A percentile compares a stretch with the other conserved stretches of the same genome.
These are phyloP conservation scores for Nyleta sp. DNA, from an alignment of 2,888 invertebrate species.

Conservation along the genomic window DNA sequence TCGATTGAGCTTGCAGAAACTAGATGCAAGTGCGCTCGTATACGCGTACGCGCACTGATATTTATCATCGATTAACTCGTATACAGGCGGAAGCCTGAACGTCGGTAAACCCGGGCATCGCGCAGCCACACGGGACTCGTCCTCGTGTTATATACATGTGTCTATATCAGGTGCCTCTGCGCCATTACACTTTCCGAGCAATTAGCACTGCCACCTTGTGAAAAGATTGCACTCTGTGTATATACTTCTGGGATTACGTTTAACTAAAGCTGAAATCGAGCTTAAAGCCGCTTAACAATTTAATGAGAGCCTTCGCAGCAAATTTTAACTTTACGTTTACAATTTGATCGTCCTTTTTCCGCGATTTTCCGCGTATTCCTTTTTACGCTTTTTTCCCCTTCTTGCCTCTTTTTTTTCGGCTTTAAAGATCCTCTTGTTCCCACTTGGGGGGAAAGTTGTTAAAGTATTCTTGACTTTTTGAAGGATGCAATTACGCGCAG, in stretches of 20 bases:
- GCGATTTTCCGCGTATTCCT: background rate
- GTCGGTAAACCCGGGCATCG: constrained; percentile 65
- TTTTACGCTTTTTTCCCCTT: constrained; percentile 7
- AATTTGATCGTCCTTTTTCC: constrained; percentile 13
- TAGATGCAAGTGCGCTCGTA: constrained; percentile 54
- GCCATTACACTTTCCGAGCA: constrained; percentile 69
- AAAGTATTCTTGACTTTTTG: constrained; percentile 41
- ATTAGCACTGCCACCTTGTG: constrained; percentile 67
- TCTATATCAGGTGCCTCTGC: constrained; percentile 64
- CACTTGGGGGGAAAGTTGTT: constrained; percentile 23
- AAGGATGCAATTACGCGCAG: constrained; percentile 45
- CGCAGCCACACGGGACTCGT: constrained; percentile 67
- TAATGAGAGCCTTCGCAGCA: constrained; percentile 27
- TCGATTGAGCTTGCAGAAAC: constrained; percentile 55
- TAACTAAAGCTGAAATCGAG: constrained; percentile 52
- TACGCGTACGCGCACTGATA: constrained; percentile 62
- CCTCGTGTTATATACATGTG: constrained; percentile 60
- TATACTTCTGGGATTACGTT: constrained; percentile 66
- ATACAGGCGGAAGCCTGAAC: constrained; percentile 57
- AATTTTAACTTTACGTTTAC: constrained; percentile 38
- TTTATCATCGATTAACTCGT: constrained; percentile 70
- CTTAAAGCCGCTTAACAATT: constrained; percentile 51
- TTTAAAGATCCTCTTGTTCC: constrained; percentile 16
- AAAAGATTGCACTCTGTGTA: constrained; percentile 64
- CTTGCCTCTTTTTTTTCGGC: constrained; percentile 6